phyloP scores from a whole-genome alignment of 2,797 vertebrate genomes.

The Bradypodion pumilum region DNA sequence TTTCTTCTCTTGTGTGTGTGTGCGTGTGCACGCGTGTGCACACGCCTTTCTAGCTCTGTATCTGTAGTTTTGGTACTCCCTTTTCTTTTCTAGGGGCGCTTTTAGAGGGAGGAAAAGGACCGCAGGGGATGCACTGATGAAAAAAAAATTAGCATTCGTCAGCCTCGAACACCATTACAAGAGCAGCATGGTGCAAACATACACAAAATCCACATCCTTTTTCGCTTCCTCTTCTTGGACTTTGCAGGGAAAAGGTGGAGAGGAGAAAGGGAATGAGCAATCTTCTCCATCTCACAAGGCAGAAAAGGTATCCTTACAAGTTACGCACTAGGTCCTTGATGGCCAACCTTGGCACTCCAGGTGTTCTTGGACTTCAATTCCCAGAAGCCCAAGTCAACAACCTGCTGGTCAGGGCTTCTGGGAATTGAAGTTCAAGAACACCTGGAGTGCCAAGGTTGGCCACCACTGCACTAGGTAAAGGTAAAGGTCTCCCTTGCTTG shows the following conservation, averaged over 20 bases:
- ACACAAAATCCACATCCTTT: constrained; percentile 68
- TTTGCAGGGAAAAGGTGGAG: constrained; percentile 35
- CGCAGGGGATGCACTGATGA: constrained; percentile 71
- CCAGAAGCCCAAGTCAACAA: no score
- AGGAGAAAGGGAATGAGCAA: not conserved
- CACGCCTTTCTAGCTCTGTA: no score
- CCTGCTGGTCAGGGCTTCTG: no score
- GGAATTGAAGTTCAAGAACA: no score
- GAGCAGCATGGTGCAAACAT: constrained; percentile 70
- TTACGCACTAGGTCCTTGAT: constrained; percentile 48
- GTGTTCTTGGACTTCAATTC: no score
- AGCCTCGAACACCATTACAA: constrained; percentile 71
- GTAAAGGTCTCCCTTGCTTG: no score
- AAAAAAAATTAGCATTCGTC: constrained; percentile 76
- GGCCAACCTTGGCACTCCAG: no score
- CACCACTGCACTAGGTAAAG: no score
- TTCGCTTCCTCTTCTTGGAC: constrained; percentile 54
- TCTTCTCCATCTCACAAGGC: constrained; percentile 53
- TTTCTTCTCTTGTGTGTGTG: constrained; percentile 37
- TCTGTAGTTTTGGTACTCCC: constrained; percentile 64
- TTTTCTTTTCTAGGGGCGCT: constrained; percentile 62
- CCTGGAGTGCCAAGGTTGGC: no score
- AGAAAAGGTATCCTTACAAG: constrained; percentile 59
- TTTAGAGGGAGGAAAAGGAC: constrained; percentile 58
- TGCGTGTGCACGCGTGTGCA: constrained; percentile 29